Conservation (phyloP, 2,797 vertebrate species). For the Channa striata region DNA sequence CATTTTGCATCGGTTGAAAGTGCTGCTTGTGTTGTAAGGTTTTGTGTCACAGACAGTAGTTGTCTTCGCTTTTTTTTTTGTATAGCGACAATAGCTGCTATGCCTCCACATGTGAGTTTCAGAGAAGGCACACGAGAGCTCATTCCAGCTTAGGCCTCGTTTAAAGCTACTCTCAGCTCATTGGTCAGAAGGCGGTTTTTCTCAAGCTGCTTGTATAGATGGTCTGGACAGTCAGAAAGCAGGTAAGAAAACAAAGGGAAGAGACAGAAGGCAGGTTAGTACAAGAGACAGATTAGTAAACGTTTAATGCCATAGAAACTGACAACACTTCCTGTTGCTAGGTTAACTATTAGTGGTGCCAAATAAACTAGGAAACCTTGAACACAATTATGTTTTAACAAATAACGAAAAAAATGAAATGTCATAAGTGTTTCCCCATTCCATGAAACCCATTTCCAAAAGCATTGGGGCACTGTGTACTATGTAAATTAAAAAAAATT, state of each 20-base stretch:
- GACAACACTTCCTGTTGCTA: not conserved
- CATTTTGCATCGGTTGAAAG: conserved; percentile 32
- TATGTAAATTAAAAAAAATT: no score
- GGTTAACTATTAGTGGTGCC: no score
- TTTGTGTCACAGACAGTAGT: conserved; percentile 19
- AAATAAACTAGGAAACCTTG: not conserved
- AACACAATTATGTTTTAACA: no score
- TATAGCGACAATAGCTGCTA: conserved; percentile 38
- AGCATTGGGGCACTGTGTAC: no score
- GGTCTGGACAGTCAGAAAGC: conserved; percentile 91
- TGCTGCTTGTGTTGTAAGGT: conserved; percentile 13
- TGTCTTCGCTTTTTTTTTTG: conserved; percentile 21
- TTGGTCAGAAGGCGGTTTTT: conserved; percentile 95
- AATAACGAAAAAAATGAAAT: no score
- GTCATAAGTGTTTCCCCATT: no score
- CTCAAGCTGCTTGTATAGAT: conserved; percentile 95
- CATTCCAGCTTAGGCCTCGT: conserved; percentile 58
- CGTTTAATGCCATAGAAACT: no score
- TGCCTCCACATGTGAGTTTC: conserved; percentile 38
- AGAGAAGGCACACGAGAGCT: conserved; percentile 33
- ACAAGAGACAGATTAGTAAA: conserved; percentile 63
- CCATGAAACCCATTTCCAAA: no score
- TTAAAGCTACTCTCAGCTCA: conserved; percentile 92
- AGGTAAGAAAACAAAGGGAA: conserved; percentile 77
- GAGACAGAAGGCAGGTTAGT: conserved; percentile 82